Evolutionary conservation across 2,888 invertebrate species (phyloP).

Genomic region (Idaea straminata): DNA sequence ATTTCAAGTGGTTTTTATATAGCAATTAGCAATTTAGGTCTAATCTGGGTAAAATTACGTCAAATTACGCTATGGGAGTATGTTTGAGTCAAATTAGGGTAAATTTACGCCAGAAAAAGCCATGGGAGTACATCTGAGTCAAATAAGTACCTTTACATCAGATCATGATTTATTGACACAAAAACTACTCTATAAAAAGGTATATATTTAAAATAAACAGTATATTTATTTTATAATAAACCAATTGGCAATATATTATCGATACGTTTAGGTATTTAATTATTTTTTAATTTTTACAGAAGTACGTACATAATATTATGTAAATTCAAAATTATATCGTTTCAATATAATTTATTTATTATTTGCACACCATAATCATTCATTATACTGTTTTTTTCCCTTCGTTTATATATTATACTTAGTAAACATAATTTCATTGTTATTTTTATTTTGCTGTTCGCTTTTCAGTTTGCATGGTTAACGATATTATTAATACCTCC

Average conservation of each 20-base stretch:
- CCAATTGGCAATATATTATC: neutral
- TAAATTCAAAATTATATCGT: slow-evolving; percentile 24
- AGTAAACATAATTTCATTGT: slow-evolving; percentile 35
- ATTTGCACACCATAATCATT: slow-evolving; percentile 69
- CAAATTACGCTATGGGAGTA: too few species aligned
- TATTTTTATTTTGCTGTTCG: slow-evolving; percentile 57
- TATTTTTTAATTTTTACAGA: slow-evolving; percentile 24
- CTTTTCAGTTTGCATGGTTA: slow-evolving; percentile 55
- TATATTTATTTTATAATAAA: slow-evolving; percentile 5
- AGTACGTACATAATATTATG: slow-evolving; percentile 24
- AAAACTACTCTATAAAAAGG: slow-evolving; percentile 12
- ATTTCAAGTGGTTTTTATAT: too few species aligned
- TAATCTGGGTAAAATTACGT: too few species aligned
- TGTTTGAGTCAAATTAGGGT: too few species aligned
- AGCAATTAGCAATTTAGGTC: too few species aligned
- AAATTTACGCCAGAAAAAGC: too few species aligned
- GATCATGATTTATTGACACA: neutral
- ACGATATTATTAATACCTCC: slow-evolving; percentile 22
- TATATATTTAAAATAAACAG: slow-evolving; percentile 6
- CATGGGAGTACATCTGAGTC: neutral
- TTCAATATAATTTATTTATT: slow-evolving; percentile 53
- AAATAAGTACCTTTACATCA: neutral
- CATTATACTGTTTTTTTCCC: slow-evolving; percentile 34
- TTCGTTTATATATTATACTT: slow-evolving; percentile 30
- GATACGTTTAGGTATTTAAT: slow-evolving; percentile 30